Evolutionary conservation across 2,797 vertebrate genomes (phyloP).

Genomic region (Sebastes wilsoni): DNA sequence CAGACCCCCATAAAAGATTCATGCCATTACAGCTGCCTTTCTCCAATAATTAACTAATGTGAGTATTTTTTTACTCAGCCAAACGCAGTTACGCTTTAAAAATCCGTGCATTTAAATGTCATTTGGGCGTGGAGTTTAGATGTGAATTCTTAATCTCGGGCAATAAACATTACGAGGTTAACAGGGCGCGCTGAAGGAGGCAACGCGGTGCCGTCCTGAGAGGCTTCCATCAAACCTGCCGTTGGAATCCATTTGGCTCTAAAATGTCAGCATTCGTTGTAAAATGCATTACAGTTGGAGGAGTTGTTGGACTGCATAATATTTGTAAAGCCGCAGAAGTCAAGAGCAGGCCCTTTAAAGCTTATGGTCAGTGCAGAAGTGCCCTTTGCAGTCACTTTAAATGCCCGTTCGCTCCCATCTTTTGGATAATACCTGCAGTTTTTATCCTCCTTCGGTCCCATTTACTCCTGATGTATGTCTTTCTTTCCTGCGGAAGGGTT

Average conservation of each 20-base stretch:
- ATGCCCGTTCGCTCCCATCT: neutral
- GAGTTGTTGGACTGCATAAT: slow-evolving; percentile 54
- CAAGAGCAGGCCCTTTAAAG: slow-evolving; percentile 35
- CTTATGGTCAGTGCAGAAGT: slow-evolving; percentile 23
- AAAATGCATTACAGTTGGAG: slow-evolving; percentile 33
- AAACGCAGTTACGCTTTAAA: slow-evolving; percentile 74
- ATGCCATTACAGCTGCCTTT: slow-evolving; percentile 70
- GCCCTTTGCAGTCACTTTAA: slow-evolving; percentile 15
- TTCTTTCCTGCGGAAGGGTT: slow-evolving; percentile 26
- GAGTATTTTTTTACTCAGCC: slow-evolving; percentile 77
- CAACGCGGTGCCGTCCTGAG: slow-evolving; percentile 12
- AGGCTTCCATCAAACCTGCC: slow-evolving; percentile 40
- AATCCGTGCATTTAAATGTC: slow-evolving; percentile 82
- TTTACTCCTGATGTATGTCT: slow-evolving; percentile 49
- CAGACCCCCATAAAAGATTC: slow-evolving; percentile 77
- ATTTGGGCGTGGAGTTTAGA: slow-evolving; percentile 74
- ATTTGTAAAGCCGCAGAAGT: slow-evolving; percentile 56
- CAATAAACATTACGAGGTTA: slow-evolving; percentile 73
- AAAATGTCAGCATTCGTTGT: slow-evolving; percentile 62
- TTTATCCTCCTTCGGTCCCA: slow-evolving; percentile 17
- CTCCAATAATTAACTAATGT: slow-evolving; percentile 80
- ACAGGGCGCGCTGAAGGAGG: slow-evolving; percentile 32
- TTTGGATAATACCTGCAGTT: slow-evolving; percentile 15
- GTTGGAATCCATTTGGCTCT: slow-evolving; percentile 37
- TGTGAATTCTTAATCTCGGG: slow-evolving; percentile 72